Base-by-base conservation (phyloP, 2,113 vertebrate genomes). In the Syrrhaptes paradoxus region DNA sequence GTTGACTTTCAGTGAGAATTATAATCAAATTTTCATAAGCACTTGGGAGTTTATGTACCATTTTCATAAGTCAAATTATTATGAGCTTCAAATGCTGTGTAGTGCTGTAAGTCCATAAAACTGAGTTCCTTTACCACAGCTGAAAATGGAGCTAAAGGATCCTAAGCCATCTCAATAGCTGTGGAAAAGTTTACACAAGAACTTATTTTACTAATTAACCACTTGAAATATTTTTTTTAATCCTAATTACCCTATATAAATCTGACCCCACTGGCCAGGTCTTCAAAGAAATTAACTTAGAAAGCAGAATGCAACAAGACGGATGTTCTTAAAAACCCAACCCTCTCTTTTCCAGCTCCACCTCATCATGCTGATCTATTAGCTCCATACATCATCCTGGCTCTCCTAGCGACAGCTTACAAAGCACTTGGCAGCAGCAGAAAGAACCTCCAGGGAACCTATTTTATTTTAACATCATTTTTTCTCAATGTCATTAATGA, bases 401-500 rank as follows among this genome's bases (percentile, higher is more conserved):
- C 34, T 71, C 20, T 86, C n/a, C 49, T 67, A 54, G 6, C 32
- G 49, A 67, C 57, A 36, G 28, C 74, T 87, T 86, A 93, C 25
- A 84, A 78, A 89, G 67, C 32, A 63, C 43, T 83, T 73, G 74
- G 80, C 55, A 85, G 38, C 52, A 89, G 48, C 71, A 89, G 62
- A 51, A 87, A 84, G 32, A 85, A 85, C 12, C 22, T 63, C 24
- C 11, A 48, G 54, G 51, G 49, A 85, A 91, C 10, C 13, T 75
- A 51, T 79, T 94, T 86, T 70, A 73, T 90, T 89, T 76, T 55
- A 2, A 85, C 87, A 79, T 10, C 24, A 22, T 79, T 80, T 76
- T 82, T 87, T 91, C 90, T 86, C 86, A 72, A 14, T 65, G 25
- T 73, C 90, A 85, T 57, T 77, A 63, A 92, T 83, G 29, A 92